phyloP scores from a whole-genome alignment of 2,888 invertebrate species.

The Rambutsinella grinnellia region DNA sequence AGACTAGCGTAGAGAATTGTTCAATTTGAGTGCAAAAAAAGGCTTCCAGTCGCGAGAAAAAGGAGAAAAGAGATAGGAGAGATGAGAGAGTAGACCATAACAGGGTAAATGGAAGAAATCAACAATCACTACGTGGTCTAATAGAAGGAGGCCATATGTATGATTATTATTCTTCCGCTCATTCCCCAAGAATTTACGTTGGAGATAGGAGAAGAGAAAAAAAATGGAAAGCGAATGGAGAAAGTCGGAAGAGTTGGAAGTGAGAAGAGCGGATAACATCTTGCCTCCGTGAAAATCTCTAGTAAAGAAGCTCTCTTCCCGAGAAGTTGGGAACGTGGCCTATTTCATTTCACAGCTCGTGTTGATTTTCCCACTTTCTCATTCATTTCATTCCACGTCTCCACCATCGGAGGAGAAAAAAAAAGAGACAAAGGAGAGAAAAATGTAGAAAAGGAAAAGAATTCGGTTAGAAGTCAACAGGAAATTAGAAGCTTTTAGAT shows the following conservation, averaged over 20 bases:
- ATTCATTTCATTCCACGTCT: neutral
- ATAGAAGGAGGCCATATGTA: constrained; percentile 1
- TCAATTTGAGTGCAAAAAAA: constrained; percentile 60
- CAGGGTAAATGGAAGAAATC: constrained; percentile 7
- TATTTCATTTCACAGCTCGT: neutral
- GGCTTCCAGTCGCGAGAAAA: constrained; percentile 1
- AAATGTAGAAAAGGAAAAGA: constrained; percentile 6
- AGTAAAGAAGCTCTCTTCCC: no score
- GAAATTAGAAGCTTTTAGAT: neutral
- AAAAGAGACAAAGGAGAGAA: no score
- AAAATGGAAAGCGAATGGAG: neutral
- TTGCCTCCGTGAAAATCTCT: neutral
- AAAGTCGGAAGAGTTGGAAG: no score
- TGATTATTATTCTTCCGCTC: neutral
- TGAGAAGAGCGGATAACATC: neutral
- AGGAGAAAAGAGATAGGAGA: constrained; percentile 4
- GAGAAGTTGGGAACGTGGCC: no score
- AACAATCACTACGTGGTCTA: neutral
- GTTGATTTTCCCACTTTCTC: neutral
- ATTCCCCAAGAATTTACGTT: neutral
- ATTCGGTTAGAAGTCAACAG: neutral
- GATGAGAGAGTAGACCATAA: neutral
- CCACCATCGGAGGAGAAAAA: no score
- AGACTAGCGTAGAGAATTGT: constrained; percentile 54
- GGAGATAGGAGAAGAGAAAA: neutral